Evolutionary conservation across 2,113 vertebrate species (phyloP), one percentile per base, ranked within the genome.

Genomic region (Penelope pileata): DNA sequence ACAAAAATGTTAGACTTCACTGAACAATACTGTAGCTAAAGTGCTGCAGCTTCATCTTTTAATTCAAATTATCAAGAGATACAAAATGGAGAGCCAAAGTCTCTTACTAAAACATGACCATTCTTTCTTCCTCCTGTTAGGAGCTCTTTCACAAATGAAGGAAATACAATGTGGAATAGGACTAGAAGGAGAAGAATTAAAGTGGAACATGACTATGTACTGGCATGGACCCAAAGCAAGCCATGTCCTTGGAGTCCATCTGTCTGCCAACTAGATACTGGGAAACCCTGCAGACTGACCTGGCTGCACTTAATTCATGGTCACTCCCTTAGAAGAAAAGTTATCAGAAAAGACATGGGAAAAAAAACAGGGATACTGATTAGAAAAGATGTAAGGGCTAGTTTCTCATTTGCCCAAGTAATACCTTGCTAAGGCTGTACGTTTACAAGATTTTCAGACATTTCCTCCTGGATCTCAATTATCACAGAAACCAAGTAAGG

Each of bases 101-200:
- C 16, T 66, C n/a, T 43, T 30, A 26, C 0, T 2, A 58, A 69
- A 84, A 56, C 7, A 23, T 4, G 17, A 40, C n/a, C 0, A 0
- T 34, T 59, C 19, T 72, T 42, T 62, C 48, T 23, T 73, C 54
- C 48, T 47, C 11, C 29, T 60, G 38, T 76, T 47, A 60, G 51
- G 47, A 81, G 81, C 24, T 68, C 38, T 59, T 83, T 82, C 74
- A 50, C 24, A 84, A 62, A 78, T n/a, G 11, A 82, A 45, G 2
- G 22, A 69, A 88, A 70, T n/a, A 6, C 7, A 67, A 38, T 7
- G 4, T 2, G 42, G 30, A 54, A 47, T 7, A 68, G 16, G 19
- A 68, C 43, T 3, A 56, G 18, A 34, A 47, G 0, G 1, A 67
- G 36, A 2, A 90, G 58, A 4, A 90, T 50, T 8, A 38, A 86